phyloP scores from a whole-genome alignment of 2,888 invertebrate species.

The Candidula unifasciata region DNA sequence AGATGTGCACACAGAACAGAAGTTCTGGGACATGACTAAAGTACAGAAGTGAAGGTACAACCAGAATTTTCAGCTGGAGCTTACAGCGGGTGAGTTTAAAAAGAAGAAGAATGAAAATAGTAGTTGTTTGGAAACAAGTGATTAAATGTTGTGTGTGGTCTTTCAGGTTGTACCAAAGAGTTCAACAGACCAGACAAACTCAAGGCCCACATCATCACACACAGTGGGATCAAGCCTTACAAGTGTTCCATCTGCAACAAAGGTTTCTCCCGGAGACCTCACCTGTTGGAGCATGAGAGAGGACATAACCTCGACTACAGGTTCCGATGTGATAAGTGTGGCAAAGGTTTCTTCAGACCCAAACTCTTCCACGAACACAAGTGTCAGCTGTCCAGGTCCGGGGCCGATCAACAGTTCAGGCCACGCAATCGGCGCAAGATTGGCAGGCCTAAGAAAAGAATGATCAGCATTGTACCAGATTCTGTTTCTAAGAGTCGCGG shows the following conservation, averaged over 20 bases:
- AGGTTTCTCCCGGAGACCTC: conserved; percentile 75
- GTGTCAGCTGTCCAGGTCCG: conserved; percentile 65
- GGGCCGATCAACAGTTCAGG: conserved; percentile 62
- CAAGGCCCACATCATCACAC: conserved; percentile 83
- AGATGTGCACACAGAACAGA: too few species aligned
- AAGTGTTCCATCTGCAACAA: conserved; percentile 76
- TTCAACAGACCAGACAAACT: conserved; percentile 83
- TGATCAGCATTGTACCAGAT: conserved; percentile 53
- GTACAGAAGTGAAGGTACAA: too few species aligned
- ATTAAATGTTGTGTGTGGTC: background rate
- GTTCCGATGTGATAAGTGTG: conserved; percentile 71
- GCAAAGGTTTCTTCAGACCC: conserved; percentile 72
- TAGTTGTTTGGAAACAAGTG: too few species aligned
- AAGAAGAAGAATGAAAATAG: too few species aligned
- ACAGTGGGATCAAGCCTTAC: conserved; percentile 79
- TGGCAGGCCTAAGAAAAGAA: conserved; percentile 68
- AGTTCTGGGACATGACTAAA: too few species aligned
- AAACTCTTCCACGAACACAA: conserved; percentile 73
- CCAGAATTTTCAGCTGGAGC: too few species aligned
- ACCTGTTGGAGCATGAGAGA: conserved; percentile 76
- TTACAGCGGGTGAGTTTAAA: too few species aligned
- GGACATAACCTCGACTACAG: conserved; percentile 73
- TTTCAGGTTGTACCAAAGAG: conserved; percentile 82
- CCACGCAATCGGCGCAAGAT: conserved; percentile 66
- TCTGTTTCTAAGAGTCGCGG: conserved; percentile 46